Percentiles rank a stretch among this genome's conserved stretches.
These are phyloP conservation scores for Cephalopachus bancanus DNA, from an alignment of 2,797 vertebrate genomes.

Conservation along the genomic window DNA sequence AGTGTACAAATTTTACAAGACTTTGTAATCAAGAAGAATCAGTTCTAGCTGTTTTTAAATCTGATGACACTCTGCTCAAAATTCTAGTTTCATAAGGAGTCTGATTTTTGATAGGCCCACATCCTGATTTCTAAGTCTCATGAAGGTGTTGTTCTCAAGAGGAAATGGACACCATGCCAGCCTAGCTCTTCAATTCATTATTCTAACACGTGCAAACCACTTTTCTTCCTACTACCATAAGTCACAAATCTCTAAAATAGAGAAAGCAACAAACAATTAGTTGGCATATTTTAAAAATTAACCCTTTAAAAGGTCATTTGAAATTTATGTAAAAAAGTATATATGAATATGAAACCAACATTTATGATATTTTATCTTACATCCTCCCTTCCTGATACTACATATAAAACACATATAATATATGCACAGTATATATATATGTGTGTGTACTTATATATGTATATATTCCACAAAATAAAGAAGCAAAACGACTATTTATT, in stretches of 20 bases:
- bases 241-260: background rate
- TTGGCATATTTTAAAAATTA: conserved; percentile 27
- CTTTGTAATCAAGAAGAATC: background rate
- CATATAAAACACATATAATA: background rate
- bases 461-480: background rate
- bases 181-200: background rate
- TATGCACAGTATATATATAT: background rate
- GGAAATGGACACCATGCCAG: background rate
- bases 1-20: background rate
- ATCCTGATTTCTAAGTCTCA: background rate
- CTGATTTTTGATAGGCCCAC: background rate
- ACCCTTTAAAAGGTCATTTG: background rate
- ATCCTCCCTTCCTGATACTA: background rate
- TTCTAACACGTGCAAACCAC: background rate
- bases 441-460: background rate
- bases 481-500: conserved; percentile 42
- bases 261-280: background rate
- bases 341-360: background rate
- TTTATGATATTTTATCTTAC: background rate
- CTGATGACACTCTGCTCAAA: background rate
- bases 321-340: background rate
- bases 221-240: background rate
- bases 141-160: background rate
- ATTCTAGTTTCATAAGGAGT: background rate
- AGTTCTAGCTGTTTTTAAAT: conserved; percentile 16